Conservation (phyloP, 2,888 invertebrate species). For the Drosophila helvetica region DNA sequence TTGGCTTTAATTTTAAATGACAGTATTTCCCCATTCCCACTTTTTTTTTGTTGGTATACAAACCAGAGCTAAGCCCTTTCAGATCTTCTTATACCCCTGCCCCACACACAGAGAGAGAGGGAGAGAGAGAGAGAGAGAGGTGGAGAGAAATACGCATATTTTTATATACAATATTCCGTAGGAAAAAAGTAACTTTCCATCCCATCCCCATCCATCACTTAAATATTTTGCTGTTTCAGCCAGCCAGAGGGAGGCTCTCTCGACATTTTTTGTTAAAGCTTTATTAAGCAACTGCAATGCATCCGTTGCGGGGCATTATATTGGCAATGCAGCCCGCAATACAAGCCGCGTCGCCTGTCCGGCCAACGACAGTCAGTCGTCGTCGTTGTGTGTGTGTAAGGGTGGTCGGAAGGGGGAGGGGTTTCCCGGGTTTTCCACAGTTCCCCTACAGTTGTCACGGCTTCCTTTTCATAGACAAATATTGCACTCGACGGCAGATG, state of each 20-base stretch:
- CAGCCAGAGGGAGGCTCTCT: background rate
- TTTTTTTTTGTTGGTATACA: background rate
- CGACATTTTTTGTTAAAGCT: constrained; percentile 45
- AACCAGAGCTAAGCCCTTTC: background rate
- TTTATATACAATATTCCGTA: background rate
- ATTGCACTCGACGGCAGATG: constrained; percentile 65
- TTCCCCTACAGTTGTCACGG: constrained; percentile 57
- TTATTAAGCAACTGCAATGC: constrained; percentile 54
- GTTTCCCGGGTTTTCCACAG: background rate
- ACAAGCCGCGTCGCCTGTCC: constrained; percentile 5
- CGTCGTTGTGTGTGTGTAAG: no score
- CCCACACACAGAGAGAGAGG: background rate
- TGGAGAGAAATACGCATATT: background rate
- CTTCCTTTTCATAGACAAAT: constrained; percentile 73
- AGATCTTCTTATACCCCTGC: background rate
- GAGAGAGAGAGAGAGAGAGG: no score
- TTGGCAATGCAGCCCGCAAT: constrained; percentile 39
- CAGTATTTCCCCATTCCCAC: no score
- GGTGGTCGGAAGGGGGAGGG: background rate
- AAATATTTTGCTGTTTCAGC: constrained; percentile 36
- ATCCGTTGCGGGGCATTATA: constrained; percentile 46
- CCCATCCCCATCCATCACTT: constrained; percentile 30
- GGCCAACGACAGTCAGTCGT: background rate
- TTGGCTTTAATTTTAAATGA: background rate
- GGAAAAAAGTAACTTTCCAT: background rate